A percentile compares a stretch with the other conserved stretches of the same genome.
Conservation (phyloP, 2,797 vertebrate genomes). For the Phrynocephalus forsythii region DNA sequence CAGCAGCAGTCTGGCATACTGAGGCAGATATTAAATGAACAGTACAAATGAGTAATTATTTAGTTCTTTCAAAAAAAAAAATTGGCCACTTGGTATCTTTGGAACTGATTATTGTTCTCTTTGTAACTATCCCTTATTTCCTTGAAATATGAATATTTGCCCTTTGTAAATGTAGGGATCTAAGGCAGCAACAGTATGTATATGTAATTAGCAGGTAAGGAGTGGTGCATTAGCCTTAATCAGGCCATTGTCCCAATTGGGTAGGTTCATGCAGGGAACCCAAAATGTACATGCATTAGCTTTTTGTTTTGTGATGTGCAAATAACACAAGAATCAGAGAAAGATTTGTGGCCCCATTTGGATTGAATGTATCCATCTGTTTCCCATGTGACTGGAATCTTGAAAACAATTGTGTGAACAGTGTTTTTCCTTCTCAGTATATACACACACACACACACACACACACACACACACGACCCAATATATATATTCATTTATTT, state of each 20-base stretch:
- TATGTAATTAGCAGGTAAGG: no score
- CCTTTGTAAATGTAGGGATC: no score
- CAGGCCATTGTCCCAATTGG: no score
- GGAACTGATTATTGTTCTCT: not conserved
- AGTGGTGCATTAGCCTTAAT: not conserved
- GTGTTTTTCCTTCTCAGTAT: not conserved
- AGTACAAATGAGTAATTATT: not conserved
- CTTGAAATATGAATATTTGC: no score
- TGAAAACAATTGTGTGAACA: not conserved
- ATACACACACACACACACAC: no score
- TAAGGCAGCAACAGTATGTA: no score
- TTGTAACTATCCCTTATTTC: not conserved
- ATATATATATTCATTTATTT: no score
- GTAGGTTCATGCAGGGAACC: no score
- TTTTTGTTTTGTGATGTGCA: not conserved
- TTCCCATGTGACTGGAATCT: not conserved
- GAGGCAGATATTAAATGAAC: constrained; percentile 17
- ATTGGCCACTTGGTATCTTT: not conserved
- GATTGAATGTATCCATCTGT: not conserved
- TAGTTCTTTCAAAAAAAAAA: constrained; percentile 6
- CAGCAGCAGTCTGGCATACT: constrained; percentile 16
- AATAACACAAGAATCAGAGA: not conserved
- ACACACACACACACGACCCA: no score
- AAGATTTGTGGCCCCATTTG: not conserved
- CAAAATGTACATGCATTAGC: no score